phyloP scores from a whole-genome alignment of 64 coral and sea anemone genomes.

The Stylophora pistillata region DNA sequence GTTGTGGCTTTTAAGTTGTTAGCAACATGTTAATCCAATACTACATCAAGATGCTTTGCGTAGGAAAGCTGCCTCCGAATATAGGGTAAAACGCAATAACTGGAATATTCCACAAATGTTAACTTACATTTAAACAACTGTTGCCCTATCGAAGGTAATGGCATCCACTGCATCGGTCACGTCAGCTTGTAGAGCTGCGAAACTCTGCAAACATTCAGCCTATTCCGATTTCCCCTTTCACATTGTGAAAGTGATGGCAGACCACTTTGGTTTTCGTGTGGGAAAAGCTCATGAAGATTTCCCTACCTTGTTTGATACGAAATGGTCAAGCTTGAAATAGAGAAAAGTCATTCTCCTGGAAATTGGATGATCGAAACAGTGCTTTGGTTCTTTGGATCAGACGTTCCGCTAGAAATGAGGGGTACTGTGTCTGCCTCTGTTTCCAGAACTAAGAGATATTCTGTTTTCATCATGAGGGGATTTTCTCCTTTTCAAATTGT shows the following conservation, averaged over 20 bases:
- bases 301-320: slow-evolving; percentile 56
- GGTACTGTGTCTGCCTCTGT: no score
- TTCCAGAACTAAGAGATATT: no score
- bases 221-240: slow-evolving; percentile 64
- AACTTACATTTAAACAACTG: slow-evolving; percentile 50
- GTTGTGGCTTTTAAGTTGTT: slow-evolving; percentile 66
- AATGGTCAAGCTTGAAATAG: slow-evolving; percentile 46
- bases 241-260: slow-evolving; percentile 42
- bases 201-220: slow-evolving; percentile 38
- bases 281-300: slow-evolving; percentile 64
- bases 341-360: no score
- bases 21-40: slow-evolving; percentile 56
- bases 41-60: slow-evolving; percentile 53
- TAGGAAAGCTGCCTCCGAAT: slow-evolving; percentile 50
- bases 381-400: no score
- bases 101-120: slow-evolving; percentile 63
- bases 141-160: slow-evolving; percentile 53
- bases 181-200: slow-evolving; percentile 18
- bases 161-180: slow-evolving; percentile 19
- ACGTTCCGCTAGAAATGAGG: no score
- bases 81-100: slow-evolving; percentile 53
- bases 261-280: slow-evolving; percentile 58
- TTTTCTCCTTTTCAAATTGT: no score
- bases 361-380: no score
- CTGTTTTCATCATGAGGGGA: no score